Base-by-base conservation (phyloP, 2,113 vertebrate species). In the Triplophysa rosa region DNA sequence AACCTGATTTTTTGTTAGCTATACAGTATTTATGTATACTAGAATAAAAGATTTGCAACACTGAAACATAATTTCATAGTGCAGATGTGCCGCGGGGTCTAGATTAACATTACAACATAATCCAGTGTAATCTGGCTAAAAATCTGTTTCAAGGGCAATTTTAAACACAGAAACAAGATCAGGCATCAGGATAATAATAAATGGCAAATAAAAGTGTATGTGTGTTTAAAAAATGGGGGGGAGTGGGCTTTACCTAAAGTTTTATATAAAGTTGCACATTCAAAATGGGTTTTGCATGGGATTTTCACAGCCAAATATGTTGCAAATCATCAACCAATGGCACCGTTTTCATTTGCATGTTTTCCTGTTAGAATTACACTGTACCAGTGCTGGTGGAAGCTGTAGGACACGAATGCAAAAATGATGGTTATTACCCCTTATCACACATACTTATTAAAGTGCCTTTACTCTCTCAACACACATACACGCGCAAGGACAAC, bases 1-100 rank as follows among this genome's bases (percentile, higher is more conserved):
- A 7, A 17, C 16, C 16, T n/a, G 6, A 9, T 21, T 58, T 56
- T 58, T 6, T n/a, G 8, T 2, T 58, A 3, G 0, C 8, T 21
- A 58, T 58, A 7, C 33, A 37, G 33, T 37, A 37, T 21, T 58
- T 58, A 58, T 11, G 7, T 47, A 19, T 61, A 3, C 61, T 9
- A 61, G 7, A 37, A 10, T 58, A n/a, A 58, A 58, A 58, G 19
- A 58, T 8, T 8, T 9, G 76, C 81, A 85, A 45, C 83, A 83
- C 78, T 84, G 80, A 66, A 71, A 16, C 54, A 67, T 90, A 89
- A 89, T 91, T 86, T 87, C 87, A 87, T 89, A 87, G 80, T 74
- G 14, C 68, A 59, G 79, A 56, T 56, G 52, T 66, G 70, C 78
- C 83, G 80, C 70, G 33, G 77, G 80, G 83, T 78, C 81, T 77